Evolutionary conservation across 1,140 invertebrate genomes (phyloP).

Genomic region (Cataglyphis hispanica): DNA sequence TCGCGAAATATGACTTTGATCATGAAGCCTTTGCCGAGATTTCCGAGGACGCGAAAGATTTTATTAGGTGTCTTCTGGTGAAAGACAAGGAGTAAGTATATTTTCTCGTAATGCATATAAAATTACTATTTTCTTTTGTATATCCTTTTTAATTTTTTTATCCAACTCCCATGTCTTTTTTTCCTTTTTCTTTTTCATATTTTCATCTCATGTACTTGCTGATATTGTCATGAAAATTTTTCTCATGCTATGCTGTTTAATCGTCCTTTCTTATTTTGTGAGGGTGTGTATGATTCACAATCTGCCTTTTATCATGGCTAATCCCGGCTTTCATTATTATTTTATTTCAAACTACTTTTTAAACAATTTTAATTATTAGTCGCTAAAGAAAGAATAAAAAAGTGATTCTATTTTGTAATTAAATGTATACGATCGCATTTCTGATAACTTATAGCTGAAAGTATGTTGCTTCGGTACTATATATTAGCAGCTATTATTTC

Average conservation of each 20-base stretch:
- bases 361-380: background rate
- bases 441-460: background rate
- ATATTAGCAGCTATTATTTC: background rate
- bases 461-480: background rate
- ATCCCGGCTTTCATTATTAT: background rate
- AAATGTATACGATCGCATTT: background rate
- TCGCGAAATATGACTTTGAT: slow-evolving; percentile 98
- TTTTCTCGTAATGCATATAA: background rate
- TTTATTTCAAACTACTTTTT: background rate
- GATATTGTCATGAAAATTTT: background rate
- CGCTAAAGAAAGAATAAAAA: background rate
- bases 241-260: slow-evolving; percentile 4
- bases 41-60: slow-evolving; percentile 96
- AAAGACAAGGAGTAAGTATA: slow-evolving; percentile 95
- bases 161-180: background rate
- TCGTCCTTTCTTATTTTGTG: background rate
- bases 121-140: slow-evolving; percentile 73
- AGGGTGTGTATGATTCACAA: slow-evolving; percentile 45
- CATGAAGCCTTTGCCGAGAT: slow-evolving; percentile 97
- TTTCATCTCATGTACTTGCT: background rate
- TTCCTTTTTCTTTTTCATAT: background rate
- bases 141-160: slow-evolving; percentile 28
- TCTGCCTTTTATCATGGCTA: background rate
- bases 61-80: slow-evolving; percentile 94
- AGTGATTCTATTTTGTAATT: background rate